Base-by-base conservation (phyloP, 92 coral and sea anemone species). In the Montipora capitata region DNA sequence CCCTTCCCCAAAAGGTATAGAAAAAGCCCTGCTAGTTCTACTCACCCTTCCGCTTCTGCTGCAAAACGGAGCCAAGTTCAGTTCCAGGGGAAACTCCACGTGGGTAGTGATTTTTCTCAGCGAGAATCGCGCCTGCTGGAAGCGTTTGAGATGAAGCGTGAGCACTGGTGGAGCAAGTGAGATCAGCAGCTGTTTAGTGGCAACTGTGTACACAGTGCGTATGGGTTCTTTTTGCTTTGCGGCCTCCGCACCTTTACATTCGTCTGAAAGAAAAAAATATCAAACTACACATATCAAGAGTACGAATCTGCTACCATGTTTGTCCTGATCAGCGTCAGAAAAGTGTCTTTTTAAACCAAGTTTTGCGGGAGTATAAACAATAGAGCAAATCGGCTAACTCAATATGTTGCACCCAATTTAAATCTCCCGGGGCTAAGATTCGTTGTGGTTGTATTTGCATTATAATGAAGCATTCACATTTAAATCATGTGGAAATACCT, bases 21-120 rank as follows among this genome's bases (percentile, higher is more conserved):
- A 40, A 12, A 41, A 10, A 41, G 4, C 13, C 3, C 3, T 5
- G 1, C 5, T 66, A 12, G 15, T 48, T 49, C 6, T 4, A 49
- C 85, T 81, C 65, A 98, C 99, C 98, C 68, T 92, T 88, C 93
- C 93, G 40, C 86, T 84, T 64, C 83, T 88, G 72, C 96, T 95
- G 69, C 99, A 98, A 79, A 98, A 98, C 17, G 99, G 99, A 3
- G 98, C 94, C 76, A 98, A 52, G 81, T 98, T 94, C 77, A 98
- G 78, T 18, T 88, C 80, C 87, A 94, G 89, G 15, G 99, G 99
- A 10, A 98, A 98, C 45, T 94, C 96, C 76, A 96, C 99, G 45
- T 96, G 98, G 71, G 96, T 97, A 5, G 98, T 66, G 86, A 97
- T 78, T 81, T 97, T 97, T 49, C 87, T 86, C 39, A 97, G 87